Conservation (phyloP, 2,113 vertebrate genomes). For the Centropristis striata region DNA sequence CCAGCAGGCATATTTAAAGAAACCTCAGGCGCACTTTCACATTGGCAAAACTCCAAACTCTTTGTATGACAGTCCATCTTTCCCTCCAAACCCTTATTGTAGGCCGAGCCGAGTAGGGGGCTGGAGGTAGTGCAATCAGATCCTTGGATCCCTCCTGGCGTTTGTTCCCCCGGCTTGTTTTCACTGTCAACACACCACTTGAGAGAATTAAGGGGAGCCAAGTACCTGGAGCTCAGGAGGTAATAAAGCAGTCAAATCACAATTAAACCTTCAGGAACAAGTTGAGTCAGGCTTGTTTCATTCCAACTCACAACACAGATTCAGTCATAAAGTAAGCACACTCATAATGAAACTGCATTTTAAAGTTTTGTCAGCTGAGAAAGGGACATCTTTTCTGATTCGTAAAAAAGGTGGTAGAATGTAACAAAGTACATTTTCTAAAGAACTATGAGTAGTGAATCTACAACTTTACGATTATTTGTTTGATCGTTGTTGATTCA, state of each 20-base stretch:
- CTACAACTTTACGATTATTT: too few relatives aligned
- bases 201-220: conserved; percentile 79
- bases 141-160: conserved; percentile 72
- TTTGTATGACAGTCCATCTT: conserved; percentile 57
- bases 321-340: conserved; percentile 20
- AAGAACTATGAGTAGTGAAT: too few relatives aligned
- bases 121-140: conserved; percentile 72
- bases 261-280: conserved; percentile 75
- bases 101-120: conserved; percentile 40
- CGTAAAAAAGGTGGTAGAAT: neutral
- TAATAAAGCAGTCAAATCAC: conserved; percentile 78
- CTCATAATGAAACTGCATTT: conserved; percentile 12
- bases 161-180: conserved; percentile 77
- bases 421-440: neutral
- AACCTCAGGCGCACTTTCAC: conserved; percentile 56
- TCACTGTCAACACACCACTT: conserved; percentile 85
- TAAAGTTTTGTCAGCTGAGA: neutral
- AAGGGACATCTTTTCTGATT: neutral
- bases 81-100: conserved; percentile 28
- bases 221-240: conserved; percentile 79
- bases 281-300: conserved; percentile 69
- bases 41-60: conserved; percentile 54
- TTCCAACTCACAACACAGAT: conserved; percentile 32
- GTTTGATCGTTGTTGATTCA: too few relatives aligned
- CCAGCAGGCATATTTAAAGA: conserved; percentile 57